Evolutionary conservation across 2,113 vertebrate genomes (phyloP).

Genomic region (Brachyhypopomus occidentalis): DNA sequence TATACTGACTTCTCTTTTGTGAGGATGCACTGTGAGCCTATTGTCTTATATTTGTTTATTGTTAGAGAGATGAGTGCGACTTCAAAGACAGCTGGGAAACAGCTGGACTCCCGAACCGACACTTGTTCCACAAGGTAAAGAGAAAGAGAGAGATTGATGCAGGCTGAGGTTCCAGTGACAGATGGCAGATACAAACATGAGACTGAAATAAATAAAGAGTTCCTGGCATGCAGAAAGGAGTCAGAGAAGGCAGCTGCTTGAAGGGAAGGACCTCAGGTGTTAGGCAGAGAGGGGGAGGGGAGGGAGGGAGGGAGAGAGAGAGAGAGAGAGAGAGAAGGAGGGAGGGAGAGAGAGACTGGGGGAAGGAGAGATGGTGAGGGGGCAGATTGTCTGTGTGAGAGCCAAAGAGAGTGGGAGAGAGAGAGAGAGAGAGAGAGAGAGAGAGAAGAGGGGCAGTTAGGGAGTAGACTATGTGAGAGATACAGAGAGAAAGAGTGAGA

Average conservation of each 20-base stretch:
- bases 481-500: background rate
- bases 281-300: background rate
- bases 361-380: constrained; percentile 6
- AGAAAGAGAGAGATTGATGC: constrained; percentile 36
- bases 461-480: background rate
- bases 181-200: constrained; percentile 33
- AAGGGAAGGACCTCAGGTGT: constrained; percentile 17
- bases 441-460: background rate
- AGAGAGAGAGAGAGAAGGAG: background rate
- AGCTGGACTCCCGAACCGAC: constrained; percentile 64
- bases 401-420: background rate
- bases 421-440: background rate
- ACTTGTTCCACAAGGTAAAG: constrained; percentile 36
- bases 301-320: background rate
- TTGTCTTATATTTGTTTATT: constrained; percentile 11
- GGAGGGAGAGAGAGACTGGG: background rate
- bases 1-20: background rate
- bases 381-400: background rate
- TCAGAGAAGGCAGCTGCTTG: constrained; percentile 1
- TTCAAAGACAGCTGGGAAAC: constrained; percentile 64
- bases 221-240: background rate
- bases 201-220: constrained; percentile 23
- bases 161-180: constrained; percentile 35
- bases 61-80: constrained; percentile 59
- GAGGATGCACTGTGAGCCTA: background rate